A percentile compares a stretch with the other conserved stretches of the same genome.
Conservation (phyloP, 2,113 vertebrate species). For the Benitochromis conjunctus region DNA sequence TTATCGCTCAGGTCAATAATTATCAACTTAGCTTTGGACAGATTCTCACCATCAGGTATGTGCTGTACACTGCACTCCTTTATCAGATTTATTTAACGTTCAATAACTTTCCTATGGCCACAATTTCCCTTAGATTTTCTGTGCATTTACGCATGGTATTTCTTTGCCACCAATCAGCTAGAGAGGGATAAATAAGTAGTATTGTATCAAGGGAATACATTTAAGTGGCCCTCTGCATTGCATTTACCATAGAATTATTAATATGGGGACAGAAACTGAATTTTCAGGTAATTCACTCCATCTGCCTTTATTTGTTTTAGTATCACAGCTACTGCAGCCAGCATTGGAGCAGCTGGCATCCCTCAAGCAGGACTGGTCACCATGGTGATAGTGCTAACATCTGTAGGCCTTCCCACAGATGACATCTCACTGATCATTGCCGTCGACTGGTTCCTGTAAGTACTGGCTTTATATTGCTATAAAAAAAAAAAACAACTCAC, state of each 20-base stretch:
- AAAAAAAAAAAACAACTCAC: background rate
- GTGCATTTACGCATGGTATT: background rate
- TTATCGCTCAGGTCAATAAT: slow-evolving; percentile 95
- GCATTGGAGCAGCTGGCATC: slow-evolving; percentile 96
- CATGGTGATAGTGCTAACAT: slow-evolving; percentile 97
- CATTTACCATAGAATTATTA: background rate
- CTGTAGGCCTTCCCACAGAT: slow-evolving; percentile 94
- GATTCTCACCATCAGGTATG: slow-evolving; percentile 95
- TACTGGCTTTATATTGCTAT: slow-evolving; percentile 24
- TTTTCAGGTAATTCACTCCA: background rate
- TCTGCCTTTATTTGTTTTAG: slow-evolving; percentile 58
- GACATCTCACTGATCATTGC: slow-evolving; percentile 96
- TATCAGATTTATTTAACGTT: background rate
- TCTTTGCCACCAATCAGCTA: background rate
- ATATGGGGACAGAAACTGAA: background rate
- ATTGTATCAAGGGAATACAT: background rate
- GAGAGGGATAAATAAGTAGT: background rate
- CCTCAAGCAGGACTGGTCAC: slow-evolving; percentile 97
- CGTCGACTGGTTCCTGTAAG: slow-evolving; percentile 98
- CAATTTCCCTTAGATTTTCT: background rate
- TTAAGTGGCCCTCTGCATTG: background rate
- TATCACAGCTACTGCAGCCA: slow-evolving; percentile 95
- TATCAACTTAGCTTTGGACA: slow-evolving; percentile 92
- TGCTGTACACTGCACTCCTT: no score
- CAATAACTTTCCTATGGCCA: background rate